A percentile compares a stretch with the other conserved stretches of the same genome.
Evolutionary conservation across 2,113 vertebrate genomes (phyloP).

Genomic region (Delphinapterus leucas): DNA sequence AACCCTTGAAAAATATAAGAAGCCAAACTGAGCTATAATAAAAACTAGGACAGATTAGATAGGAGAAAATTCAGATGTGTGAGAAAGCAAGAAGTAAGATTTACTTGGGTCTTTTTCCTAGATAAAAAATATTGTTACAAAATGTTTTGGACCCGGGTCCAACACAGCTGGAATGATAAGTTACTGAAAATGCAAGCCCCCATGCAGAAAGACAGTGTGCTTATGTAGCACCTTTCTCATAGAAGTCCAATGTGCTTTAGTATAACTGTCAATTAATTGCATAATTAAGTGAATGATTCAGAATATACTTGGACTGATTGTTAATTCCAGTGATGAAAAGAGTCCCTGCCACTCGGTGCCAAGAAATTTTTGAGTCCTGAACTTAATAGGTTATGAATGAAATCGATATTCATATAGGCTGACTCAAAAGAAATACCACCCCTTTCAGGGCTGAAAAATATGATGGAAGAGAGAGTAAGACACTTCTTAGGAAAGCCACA

Average conservation of each 20-base stretch:
- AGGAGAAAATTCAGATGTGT: constrained; percentile 28
- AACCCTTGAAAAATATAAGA: neutral
- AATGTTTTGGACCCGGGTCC: constrained; percentile 70
- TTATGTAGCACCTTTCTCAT: neutral
- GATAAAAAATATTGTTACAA: constrained; percentile 63
- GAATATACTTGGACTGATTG: neutral
- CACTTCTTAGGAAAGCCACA: constrained; percentile 24
- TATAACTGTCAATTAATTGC: neutral
- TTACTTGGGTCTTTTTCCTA: constrained; percentile 38
- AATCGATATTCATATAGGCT: neutral
- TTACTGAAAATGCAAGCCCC: neutral
- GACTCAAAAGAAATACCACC: constrained; percentile 21
- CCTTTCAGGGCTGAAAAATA: neutral
- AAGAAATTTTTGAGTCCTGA: neutral
- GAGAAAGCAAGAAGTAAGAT: constrained; percentile 40
- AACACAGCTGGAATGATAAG: constrained; percentile 72
- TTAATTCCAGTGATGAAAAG: neutral
- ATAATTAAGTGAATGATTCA: neutral
- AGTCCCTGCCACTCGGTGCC: neutral
- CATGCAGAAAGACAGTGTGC: neutral
- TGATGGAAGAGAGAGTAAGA: neutral
- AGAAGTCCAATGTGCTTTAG: constrained; percentile 21
- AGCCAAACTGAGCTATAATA: neutral
- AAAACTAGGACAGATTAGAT: neutral
- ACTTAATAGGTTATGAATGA: neutral